Conservation (phyloP, 2,797 vertebrate species). For the Acrocephalus scirpaceus region DNA sequence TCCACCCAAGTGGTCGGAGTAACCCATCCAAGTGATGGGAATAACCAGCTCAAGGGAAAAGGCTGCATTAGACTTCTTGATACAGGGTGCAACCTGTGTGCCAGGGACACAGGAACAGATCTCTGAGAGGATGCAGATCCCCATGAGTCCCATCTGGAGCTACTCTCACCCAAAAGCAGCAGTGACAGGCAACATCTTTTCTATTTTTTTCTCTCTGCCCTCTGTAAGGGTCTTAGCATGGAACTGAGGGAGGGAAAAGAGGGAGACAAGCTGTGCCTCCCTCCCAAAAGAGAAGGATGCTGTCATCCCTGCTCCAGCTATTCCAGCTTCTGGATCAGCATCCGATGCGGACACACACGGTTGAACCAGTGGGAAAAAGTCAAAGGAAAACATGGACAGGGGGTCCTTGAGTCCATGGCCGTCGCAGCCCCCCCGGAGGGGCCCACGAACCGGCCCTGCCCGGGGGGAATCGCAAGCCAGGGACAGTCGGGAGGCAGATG, state of each 20-base stretch:
- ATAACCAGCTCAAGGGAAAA: not conserved
- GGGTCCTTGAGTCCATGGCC: not conserved
- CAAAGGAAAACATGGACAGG: not conserved
- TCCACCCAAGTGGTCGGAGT: not conserved
- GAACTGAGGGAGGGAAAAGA: not conserved
- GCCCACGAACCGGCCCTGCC: not conserved
- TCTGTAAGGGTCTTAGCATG: not conserved
- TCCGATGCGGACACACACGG: rapidly evolving
- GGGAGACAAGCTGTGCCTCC: not conserved
- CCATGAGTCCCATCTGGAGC: not conserved
- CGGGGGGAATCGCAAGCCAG: not conserved
- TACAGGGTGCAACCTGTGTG: not conserved
- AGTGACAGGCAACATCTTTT: not conserved
- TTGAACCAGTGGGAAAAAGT: not conserved
- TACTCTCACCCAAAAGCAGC: not conserved
- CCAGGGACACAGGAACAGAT: not conserved
- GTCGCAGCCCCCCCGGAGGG: too few relatives aligned
- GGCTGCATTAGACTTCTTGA: not conserved
- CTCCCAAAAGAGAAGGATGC: not conserved
- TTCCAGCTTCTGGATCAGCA: not conserved
- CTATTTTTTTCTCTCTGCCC: not conserved
- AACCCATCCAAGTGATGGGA: not conserved
- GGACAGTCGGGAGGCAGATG: not conserved
- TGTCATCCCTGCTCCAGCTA: not conserved
- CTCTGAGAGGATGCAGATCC: not conserved